Conservation (phyloP, 2,797 vertebrate species). For the Siniperca scherzeri region DNA sequence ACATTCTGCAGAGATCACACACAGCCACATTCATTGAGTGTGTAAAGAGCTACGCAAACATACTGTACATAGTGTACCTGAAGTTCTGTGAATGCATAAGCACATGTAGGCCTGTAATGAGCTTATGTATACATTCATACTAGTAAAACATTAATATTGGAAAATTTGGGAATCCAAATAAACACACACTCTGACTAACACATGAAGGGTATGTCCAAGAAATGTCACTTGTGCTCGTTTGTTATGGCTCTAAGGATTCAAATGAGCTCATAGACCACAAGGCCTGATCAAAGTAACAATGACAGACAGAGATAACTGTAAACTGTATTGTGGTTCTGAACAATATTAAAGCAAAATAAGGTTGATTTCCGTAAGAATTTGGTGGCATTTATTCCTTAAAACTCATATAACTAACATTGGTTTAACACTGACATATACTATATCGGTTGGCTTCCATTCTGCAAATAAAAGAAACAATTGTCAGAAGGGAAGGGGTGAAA, state of each 20-base stretch:
- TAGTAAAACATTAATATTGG: background rate
- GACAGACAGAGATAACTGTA: background rate
- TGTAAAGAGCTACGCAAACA: constrained; percentile 60
- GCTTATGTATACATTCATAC: background rate
- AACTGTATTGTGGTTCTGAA: background rate
- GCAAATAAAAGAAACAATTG: background rate
- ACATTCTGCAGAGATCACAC: constrained; percentile 31
- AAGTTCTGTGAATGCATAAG: background rate
- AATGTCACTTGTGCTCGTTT: constrained; percentile 36
- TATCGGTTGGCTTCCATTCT: background rate
- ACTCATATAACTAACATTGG: background rate
- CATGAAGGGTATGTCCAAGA: constrained; percentile 23
- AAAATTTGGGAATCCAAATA: constrained; percentile 34
- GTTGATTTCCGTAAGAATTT: background rate
- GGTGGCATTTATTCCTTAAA: background rate
- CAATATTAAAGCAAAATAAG: background rate
- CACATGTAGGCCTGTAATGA: too few species aligned
- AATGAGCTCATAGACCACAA: constrained; percentile 25
- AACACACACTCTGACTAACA: constrained; percentile 32
- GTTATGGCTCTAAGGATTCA: constrained; percentile 24
- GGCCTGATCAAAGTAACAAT: background rate
- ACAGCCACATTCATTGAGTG: constrained; percentile 12
- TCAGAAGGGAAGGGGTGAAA: background rate
- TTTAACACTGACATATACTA: background rate
- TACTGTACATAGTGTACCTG: background rate